Base-by-base conservation (phyloP, 1,140 invertebrate genomes). In the Pissodes strobi region DNA sequence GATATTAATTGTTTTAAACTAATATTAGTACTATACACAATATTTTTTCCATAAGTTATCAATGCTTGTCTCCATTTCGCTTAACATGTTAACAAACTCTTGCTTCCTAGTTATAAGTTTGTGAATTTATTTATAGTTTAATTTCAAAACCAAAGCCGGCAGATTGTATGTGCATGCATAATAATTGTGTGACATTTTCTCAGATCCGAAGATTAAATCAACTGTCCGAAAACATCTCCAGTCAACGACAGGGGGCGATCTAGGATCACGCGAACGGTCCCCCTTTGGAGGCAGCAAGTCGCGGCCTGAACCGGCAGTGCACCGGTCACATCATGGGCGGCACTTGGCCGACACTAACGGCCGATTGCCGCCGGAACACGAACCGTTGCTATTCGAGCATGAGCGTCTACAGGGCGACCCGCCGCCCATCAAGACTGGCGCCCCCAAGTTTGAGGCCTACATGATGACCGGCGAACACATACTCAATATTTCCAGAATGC, bases 401-500 rank as follows among this genome's bases (percentile, higher is more conserved):
- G 81, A 84, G 61, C 74, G 82, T 4, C 73, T 81, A 13, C 82
- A 83, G 64, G 84, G 83, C 82, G 81, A 84, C 46, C 83, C 82
- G 0, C 74, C 83, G 23, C 75, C 75, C 9, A 74, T 71, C 25
- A 57, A 69, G 15, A 71, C 69, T 37, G 52, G 58, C 15, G 70
- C 74, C 49, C 80, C 80, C 57, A 75, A 86, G 71, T 95, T 92
- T 80, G 94, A 97, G 80, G 92, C 93, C 17, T 97, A 93, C 81
- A 93, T 96, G 86, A 97, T 97, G 94, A 97, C 94, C n/a, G 94
- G 94, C 8, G 94, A 97, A 75, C 82, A 95, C 65, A 96, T 97
- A 78, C 83, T 97, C 51, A 96, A 95, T 79, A 83, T 96, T 51
- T 92, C 93, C 19, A 82, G 91, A 56, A 91, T 89, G 15, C 85